phyloP scores from a whole-genome alignment of 2,888 invertebrate genomes.

The Meliscaeva auricollis region DNA sequence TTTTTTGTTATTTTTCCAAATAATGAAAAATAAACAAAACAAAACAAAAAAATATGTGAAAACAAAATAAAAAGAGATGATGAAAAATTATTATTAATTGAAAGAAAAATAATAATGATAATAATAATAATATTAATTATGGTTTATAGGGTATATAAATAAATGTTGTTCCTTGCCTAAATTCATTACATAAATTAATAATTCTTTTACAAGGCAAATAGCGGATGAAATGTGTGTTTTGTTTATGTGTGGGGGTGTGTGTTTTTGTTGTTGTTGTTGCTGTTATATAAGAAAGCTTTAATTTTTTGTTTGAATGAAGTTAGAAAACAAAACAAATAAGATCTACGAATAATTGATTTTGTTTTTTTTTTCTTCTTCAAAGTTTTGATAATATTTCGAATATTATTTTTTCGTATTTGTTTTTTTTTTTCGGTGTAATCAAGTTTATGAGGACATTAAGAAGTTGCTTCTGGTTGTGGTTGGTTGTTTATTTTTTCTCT shows the following conservation, averaged over 20 bases:
- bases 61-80: constrained; percentile 52
- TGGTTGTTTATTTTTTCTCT: constrained; percentile 54
- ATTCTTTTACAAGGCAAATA: constrained; percentile 58
- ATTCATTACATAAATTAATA: constrained; percentile 53
- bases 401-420: constrained; percentile 75
- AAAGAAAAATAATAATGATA: constrained; percentile 39
- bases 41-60: constrained; percentile 13
- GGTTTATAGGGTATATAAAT: constrained; percentile 62
- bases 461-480: constrained; percentile 9
- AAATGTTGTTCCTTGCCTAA: constrained; percentile 71
- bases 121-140: constrained; percentile 7
- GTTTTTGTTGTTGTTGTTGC: constrained; percentile 30
- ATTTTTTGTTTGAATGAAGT: constrained; percentile 31
- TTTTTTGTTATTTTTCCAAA: constrained; percentile 41
- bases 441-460: constrained; percentile 77
- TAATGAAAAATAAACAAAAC: constrained; percentile 21
- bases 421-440: constrained; percentile 58
- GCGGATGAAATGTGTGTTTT: constrained; percentile 55
- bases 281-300: background rate
- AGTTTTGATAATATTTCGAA: constrained; percentile 75
- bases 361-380: constrained; percentile 16
- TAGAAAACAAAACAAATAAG: constrained; percentile 44
- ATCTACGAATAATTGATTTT: constrained; percentile 54
- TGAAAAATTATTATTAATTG: constrained; percentile 42
- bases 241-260: background rate